phyloP scores from a whole-genome alignment of 2,113 vertebrate genomes.

The Tyrannus savana region DNA sequence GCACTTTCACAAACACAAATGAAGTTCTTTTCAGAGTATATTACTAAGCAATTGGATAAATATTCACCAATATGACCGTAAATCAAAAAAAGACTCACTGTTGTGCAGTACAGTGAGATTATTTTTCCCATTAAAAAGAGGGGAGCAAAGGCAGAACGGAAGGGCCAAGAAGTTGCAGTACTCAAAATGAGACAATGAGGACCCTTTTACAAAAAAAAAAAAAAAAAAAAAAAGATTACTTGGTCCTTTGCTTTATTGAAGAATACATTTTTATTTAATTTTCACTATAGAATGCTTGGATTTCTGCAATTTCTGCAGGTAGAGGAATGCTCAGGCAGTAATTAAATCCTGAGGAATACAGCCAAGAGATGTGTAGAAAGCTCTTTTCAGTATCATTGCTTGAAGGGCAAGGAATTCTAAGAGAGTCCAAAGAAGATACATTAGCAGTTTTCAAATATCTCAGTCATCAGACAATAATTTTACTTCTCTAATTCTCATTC shows the following conservation, averaged over 20 bases:
- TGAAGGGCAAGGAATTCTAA: neutral
- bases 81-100: neutral
- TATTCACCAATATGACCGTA: neutral
- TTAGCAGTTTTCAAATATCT: neutral
- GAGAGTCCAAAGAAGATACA: neutral
- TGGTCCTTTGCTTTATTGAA: neutral
- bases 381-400: neutral
- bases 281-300: neutral
- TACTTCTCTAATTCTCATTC: neutral
- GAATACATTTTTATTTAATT: neutral
- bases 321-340: neutral
- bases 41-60: neutral
- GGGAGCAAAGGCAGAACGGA: neutral
- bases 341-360: neutral
- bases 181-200: neutral
- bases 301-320: neutral
- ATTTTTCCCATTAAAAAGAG: neutral
- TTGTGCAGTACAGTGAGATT: neutral
- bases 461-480: neutral
- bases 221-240: neutral
- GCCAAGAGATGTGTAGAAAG: neutral
- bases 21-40: neutral
- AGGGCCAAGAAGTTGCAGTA: neutral
- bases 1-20: neutral
- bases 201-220: neutral